These are phyloP conservation scores for Alethe castanea DNA, from an alignment of 2,113 vertebrate species.

Conservation along the genomic window DNA sequence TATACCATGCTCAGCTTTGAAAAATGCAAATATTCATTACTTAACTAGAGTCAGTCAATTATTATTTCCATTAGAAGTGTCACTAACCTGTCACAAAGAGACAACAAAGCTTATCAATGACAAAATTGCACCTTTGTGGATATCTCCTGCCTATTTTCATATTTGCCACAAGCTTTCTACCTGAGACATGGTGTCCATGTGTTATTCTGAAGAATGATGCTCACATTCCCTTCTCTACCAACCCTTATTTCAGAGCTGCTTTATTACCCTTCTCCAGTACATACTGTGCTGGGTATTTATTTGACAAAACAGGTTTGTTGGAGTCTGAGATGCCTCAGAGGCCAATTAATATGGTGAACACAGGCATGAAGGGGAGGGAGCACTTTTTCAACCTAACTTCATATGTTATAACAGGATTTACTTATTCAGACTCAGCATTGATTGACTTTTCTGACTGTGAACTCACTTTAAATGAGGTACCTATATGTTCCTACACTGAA, in stretches of 20 bases:
- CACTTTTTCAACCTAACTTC: not conserved
- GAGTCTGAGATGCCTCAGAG: not conserved
- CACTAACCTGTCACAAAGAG: not conserved
- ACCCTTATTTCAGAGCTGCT: not conserved
- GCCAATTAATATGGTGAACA: not conserved
- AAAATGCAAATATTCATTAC: not conserved
- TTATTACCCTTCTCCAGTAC: not conserved
- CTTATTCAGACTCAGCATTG: not conserved
- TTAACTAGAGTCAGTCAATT: not conserved
- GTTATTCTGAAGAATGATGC: not conserved
- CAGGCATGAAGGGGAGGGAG: not conserved
- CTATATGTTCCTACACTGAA: not conserved
- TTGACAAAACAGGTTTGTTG: not conserved
- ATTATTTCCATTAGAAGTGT: not conserved
- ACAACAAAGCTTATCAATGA: not conserved
- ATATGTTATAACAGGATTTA: not conserved
- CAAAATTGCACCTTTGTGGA: not conserved
- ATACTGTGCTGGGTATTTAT: not conserved
- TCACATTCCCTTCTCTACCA: not conserved
- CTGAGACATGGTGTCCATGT: not conserved
- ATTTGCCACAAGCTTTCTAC: not conserved
- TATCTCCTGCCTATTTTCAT: not conserved
- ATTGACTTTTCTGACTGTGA: not conserved
- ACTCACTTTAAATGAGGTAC: not conserved
- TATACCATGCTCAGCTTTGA: not conserved